Percentiles rank a stretch among this genome's conserved stretches.
phyloP scores from a whole-genome alignment of 2,888 invertebrate species.

The Rotaria sp. region DNA sequence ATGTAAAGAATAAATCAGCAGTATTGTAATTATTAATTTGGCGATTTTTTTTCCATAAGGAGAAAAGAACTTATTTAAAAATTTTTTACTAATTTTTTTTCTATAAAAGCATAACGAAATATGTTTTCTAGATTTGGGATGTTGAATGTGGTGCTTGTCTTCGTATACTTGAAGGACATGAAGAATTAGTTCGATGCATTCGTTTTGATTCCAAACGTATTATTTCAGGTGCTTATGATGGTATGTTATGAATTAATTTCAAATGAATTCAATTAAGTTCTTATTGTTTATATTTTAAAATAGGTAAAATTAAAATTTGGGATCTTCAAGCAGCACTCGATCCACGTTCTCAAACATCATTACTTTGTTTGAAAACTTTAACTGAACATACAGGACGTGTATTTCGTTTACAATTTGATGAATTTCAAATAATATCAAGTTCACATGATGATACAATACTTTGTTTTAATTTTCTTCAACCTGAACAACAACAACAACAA shows the following conservation, averaged over 20 bases:
- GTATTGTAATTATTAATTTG: too few relatives aligned
- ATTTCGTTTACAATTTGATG: conserved; percentile 97
- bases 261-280: neutral
- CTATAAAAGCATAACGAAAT: too few relatives aligned
- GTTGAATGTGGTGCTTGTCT: conserved; percentile 72
- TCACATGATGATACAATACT: conserved; percentile 99
- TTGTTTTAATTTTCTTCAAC: conserved; percentile 83
- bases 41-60: too few relatives aligned
- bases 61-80: too few relatives aligned
- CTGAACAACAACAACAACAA: neutral
- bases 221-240: conserved; percentile 98
- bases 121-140: conserved; percentile 62
- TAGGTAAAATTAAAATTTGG: conserved; percentile 93
- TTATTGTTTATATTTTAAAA: too few relatives aligned
- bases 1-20: too few relatives aligned
- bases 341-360: conserved; percentile 83
- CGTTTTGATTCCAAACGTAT: conserved; percentile 96
- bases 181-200: conserved; percentile 95
- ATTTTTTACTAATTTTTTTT: too few relatives aligned
- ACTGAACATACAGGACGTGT: conserved; percentile 99
- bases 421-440: conserved; percentile 98
- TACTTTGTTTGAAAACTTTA: conserved; percentile 86
- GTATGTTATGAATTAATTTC: conserved; percentile 52
- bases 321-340: conserved; percentile 95
- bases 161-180: conserved; percentile 91